Conservation (phyloP, 2,888 invertebrate genomes). For the Argyresthia albistria region DNA sequence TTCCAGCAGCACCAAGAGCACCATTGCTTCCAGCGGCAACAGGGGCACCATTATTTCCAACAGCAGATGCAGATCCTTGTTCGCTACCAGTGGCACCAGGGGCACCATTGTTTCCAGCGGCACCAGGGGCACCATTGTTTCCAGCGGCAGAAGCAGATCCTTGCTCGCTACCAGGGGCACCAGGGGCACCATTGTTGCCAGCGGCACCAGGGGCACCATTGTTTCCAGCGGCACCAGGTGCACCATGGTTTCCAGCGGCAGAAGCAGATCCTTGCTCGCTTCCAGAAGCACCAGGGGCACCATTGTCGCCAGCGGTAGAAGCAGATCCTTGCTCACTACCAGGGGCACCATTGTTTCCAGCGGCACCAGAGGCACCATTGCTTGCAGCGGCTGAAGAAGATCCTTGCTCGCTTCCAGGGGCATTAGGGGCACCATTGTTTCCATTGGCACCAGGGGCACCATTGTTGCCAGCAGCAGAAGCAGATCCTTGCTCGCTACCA, state of each 20-base stretch:
- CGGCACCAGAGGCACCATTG: background rate
- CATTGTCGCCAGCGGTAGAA: background rate
- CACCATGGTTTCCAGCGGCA: background rate
- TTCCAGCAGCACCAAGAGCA: background rate
- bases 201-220: constrained; percentile 25
- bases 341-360: background rate
- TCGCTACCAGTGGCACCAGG: constrained; percentile 1
- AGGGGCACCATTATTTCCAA: background rate
- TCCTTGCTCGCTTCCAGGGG: background rate
- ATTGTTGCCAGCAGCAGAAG: background rate
- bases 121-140: constrained; percentile 7
- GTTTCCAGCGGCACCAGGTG: constrained; percentile 3
- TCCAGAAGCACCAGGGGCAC: background rate
- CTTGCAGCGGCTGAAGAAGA: background rate
- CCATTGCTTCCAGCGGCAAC: background rate
- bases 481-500: no score
- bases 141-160: background rate
- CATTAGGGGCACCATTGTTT: background rate
- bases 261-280: constrained; percentile 2
- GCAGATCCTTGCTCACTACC: background rate
- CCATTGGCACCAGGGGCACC: background rate
- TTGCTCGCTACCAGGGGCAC: constrained; percentile 11
- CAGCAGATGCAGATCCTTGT: background rate
- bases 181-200: constrained; percentile 9
- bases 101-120: constrained; percentile 7